A percentile compares a stretch with the other conserved stretches of the same genome.
Evolutionary conservation across 2,888 invertebrate genomes (phyloP).

Genomic region (Nymphalis c-album): DNA sequence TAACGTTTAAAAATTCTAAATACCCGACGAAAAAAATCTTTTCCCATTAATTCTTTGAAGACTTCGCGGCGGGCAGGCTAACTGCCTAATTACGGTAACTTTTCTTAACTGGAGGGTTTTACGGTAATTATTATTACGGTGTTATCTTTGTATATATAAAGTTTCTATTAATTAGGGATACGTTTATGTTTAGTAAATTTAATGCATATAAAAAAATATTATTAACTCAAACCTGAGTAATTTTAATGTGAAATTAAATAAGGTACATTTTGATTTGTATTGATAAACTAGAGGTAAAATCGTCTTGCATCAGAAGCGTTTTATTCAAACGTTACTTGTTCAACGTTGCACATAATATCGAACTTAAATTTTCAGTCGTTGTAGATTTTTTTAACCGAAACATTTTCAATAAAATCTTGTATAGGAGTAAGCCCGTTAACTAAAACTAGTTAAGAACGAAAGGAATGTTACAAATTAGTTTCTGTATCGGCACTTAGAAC

Average conservation of each 20-base stretch:
- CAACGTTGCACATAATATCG: no score
- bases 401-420: neutral
- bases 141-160: neutral
- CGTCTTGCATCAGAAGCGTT: no score
- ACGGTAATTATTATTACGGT: slow-evolving; percentile 18
- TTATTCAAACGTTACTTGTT: no score
- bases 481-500: slow-evolving; percentile 5
- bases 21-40: slow-evolving; percentile 9
- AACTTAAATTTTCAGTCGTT: no score
- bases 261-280: no score
- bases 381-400: neutral
- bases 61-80: slow-evolving; percentile 2
- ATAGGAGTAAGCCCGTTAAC: neutral
- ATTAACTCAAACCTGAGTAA: no score
- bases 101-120: slow-evolving; percentile 18
- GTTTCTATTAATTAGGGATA: neutral
- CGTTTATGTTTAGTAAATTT: neutral
- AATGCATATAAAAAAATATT: no score
- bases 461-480: neutral
- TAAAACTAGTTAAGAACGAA: slow-evolving; percentile 1
- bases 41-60: slow-evolving; percentile 6
- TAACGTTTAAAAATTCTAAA: neutral
- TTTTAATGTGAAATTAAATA: no score
- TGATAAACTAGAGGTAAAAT: no score
- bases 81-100: slow-evolving; percentile 23